Evolutionary conservation across 2,888 invertebrate species (phyloP).

Genomic region (Sthenelais limicola): DNA sequence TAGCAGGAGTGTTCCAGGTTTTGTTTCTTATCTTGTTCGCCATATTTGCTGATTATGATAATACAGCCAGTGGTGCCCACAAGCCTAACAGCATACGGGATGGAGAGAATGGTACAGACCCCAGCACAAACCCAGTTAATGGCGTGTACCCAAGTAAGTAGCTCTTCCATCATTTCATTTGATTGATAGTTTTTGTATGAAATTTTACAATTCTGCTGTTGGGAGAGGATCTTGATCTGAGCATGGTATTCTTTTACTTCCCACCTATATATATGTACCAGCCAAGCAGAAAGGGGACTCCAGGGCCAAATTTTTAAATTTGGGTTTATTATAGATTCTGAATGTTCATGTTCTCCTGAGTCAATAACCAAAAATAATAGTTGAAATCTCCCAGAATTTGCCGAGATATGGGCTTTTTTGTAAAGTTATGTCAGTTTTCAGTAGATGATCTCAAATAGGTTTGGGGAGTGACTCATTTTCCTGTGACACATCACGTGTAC

Average conservation of each 20-base stretch:
- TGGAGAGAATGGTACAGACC: slow-evolving; percentile 16
- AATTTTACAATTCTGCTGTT: not conserved
- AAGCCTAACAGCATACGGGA: slow-evolving; percentile 1
- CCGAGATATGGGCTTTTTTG: too few species aligned
- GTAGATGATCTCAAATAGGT: too few species aligned
- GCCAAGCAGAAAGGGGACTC: not conserved
- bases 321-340: not conserved
- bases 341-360: too few species aligned
- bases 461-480: too few species aligned
- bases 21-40: slow-evolving; percentile 49
- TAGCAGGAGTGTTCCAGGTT: slow-evolving; percentile 33
- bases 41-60: slow-evolving; percentile 48
- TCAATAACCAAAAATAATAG: too few species aligned
- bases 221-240: not conserved
- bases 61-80: slow-evolving; percentile 9
- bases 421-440: too few species aligned
- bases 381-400: too few species aligned
- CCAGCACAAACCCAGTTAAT: not conserved
- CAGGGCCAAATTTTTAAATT: not conserved
- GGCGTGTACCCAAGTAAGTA: slow-evolving; percentile 41
- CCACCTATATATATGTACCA: too few species aligned
- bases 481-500: too few species aligned
- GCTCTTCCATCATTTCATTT: not conserved
- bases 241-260: too few species aligned
- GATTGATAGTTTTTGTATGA: not conserved